phyloP scores from a whole-genome alignment of 1,140 invertebrate genomes.

The Drosophila bipectinata region DNA sequence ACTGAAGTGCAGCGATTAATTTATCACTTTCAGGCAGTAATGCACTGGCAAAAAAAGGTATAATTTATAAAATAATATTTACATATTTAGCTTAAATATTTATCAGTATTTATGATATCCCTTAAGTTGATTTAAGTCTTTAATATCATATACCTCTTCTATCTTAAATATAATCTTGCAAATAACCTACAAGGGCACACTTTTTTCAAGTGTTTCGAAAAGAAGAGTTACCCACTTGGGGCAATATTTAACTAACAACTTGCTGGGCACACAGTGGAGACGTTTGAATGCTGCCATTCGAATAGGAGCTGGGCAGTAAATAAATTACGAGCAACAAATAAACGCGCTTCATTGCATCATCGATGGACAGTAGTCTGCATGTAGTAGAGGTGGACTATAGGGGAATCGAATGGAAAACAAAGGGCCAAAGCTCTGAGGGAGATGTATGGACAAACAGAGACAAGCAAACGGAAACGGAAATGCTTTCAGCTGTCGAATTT shows the following conservation, averaged over 20 bases:
- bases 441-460: constrained; percentile 75
- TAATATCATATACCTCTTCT: no score
- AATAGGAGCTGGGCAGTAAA: constrained; percentile 73
- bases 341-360: constrained; percentile 72
- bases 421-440: constrained; percentile 28
- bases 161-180: no score
- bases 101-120: no score
- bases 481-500: constrained; percentile 81
- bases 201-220: not conserved
- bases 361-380: constrained; percentile 21
- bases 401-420: constrained; percentile 1
- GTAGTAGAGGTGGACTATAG: constrained; percentile 22
- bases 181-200: no score
- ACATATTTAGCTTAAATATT: no score
- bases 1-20: constrained; percentile 84
- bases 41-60: not conserved
- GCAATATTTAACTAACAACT: constrained; percentile 81
- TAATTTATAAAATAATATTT: not conserved
- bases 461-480: constrained; percentile 81
- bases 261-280: constrained; percentile 37
- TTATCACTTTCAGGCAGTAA: constrained; percentile 73
- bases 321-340: constrained; percentile 83
- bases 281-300: constrained; percentile 27
- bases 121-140: no score
- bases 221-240: constrained; percentile 56